These are phyloP conservation scores for Smutsia temminckii DNA, from an alignment of 2,797 vertebrate species.

Conservation along the genomic window DNA sequence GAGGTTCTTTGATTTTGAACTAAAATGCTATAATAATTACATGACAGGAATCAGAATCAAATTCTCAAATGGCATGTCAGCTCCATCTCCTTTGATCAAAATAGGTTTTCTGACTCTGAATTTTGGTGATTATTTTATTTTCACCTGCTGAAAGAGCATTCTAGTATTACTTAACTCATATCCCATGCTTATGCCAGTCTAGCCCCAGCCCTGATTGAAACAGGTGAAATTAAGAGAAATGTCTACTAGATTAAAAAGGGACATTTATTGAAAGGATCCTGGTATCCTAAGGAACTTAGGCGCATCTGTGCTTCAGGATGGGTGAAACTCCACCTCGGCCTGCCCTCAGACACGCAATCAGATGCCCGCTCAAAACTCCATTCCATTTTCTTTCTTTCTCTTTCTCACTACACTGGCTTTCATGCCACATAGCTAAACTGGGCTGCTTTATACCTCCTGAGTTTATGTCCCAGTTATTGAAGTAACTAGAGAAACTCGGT, in stretches of 20 bases:
- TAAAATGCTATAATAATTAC: conserved; percentile 14
- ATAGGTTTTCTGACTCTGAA: conserved; percentile 29
- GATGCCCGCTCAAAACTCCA: background rate
- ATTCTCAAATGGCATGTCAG: background rate
- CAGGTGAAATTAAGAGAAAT: background rate
- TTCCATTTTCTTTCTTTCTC: background rate
- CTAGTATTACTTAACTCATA: background rate
- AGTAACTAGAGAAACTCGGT: conserved; percentile 8
- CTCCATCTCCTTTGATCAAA: background rate
- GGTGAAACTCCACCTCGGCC: background rate
- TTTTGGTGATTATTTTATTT: conserved; percentile 50
- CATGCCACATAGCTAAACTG: background rate
- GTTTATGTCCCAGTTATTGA: background rate
- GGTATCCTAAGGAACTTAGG: background rate
- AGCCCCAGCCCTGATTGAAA: background rate
- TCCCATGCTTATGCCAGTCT: background rate
- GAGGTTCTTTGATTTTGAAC: conserved; percentile 34
- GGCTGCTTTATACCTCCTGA: background rate
- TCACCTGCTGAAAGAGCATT: background rate
- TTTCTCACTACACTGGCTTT: background rate
- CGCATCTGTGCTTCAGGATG: background rate
- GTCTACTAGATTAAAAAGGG: background rate
- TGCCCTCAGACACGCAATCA: background rate
- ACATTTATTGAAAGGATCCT: background rate
- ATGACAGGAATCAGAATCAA: conserved; percentile 15